Evolutionary conservation across 2,797 vertebrate genomes (phyloP).

Genomic region (Ctenopoma multispine): DNA sequence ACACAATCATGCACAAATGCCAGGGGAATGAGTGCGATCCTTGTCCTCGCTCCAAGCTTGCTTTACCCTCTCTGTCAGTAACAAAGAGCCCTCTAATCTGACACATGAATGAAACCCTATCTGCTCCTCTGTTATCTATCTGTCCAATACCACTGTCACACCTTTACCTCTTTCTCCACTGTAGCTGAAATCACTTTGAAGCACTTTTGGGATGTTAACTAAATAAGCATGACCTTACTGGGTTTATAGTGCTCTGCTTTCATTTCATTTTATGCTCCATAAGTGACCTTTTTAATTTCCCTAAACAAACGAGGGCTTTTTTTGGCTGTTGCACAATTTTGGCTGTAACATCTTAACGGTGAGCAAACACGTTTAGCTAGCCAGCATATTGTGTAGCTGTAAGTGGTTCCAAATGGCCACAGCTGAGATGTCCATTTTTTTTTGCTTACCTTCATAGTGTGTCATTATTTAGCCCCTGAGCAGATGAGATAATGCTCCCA

Average conservation of each 20-base stretch:
- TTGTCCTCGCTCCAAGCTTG: conserved; percentile 59
- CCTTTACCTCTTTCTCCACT: conserved; percentile 35
- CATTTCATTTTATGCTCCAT: not conserved
- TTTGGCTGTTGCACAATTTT: not conserved
- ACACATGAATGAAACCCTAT: conserved; percentile 73
- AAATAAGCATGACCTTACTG: conserved; percentile 34
- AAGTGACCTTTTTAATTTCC: conserved; percentile 21
- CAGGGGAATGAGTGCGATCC: conserved; percentile 48
- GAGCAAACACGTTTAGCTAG: conserved; percentile 1
- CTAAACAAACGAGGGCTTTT: not conserved
- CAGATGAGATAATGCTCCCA: conserved; percentile 52
- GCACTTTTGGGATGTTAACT: conserved; percentile 24
- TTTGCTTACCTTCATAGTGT: conserved; percentile 26
- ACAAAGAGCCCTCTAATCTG: conserved; percentile 73
- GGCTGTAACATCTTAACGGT: not conserved
- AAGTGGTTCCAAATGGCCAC: conserved; percentile 19
- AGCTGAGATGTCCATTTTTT: conserved; percentile 10
- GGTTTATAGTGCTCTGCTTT: conserved; percentile 37
- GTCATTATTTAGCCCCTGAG: conserved; percentile 47
- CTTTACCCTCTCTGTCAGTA: conserved; percentile 56
- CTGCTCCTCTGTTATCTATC: conserved; percentile 58
- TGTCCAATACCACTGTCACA: conserved; percentile 54
- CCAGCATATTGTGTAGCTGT: not conserved
- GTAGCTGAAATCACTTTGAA: conserved; percentile 24
- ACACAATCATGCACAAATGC: conserved; percentile 33